Percentiles rank a stretch among this genome's conserved stretches.
These are phyloP conservation scores for Yponomeuta sedellus DNA, from an alignment of 2,888 invertebrate species.

Conservation along the genomic window DNA sequence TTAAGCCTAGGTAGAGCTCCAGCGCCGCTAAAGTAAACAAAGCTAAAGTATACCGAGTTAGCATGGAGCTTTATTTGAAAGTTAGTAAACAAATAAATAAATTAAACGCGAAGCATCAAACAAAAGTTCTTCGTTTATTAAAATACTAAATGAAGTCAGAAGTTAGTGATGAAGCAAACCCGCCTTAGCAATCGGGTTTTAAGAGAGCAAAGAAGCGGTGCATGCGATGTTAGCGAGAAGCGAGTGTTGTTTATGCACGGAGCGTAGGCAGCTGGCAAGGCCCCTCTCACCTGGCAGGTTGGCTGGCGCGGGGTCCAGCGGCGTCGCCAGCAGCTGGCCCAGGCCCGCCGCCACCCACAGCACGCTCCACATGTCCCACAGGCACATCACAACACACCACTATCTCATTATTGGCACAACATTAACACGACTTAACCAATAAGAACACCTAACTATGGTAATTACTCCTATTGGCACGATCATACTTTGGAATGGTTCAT, in stretches of 20 bases:
- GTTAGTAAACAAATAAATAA: neutral
- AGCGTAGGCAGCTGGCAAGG: slow-evolving; percentile 33
- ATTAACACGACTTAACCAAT: slow-evolving; percentile 72
- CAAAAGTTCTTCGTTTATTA: neutral
- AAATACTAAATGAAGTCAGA: neutral
- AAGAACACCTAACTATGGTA: slow-evolving; percentile 71
- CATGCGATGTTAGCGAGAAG: slow-evolving; percentile 36
- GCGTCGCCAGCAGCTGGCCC: slow-evolving; percentile 58
- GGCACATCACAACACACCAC: slow-evolving; percentile 75
- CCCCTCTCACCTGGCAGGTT: slow-evolving; percentile 62
- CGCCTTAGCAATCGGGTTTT: neutral
- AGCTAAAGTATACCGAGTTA: neutral
- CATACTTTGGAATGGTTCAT: slow-evolving; percentile 70
- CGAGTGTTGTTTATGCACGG: neutral
- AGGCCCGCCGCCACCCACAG: slow-evolving; percentile 62
- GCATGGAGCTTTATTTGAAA: neutral
- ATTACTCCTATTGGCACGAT: slow-evolving; percentile 69
- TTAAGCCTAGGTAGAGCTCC: neutral
- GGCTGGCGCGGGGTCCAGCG: slow-evolving; percentile 59
- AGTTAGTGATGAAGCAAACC: neutral
- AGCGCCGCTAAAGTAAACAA: neutral
- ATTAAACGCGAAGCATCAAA: neutral
- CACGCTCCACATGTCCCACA: slow-evolving; percentile 73
- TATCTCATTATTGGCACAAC: slow-evolving; percentile 76
- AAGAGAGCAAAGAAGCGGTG: slow-evolving; percentile 25